phyloP scores from a whole-genome alignment of 2,113 vertebrate species.

The Chaetura pelagica region DNA sequence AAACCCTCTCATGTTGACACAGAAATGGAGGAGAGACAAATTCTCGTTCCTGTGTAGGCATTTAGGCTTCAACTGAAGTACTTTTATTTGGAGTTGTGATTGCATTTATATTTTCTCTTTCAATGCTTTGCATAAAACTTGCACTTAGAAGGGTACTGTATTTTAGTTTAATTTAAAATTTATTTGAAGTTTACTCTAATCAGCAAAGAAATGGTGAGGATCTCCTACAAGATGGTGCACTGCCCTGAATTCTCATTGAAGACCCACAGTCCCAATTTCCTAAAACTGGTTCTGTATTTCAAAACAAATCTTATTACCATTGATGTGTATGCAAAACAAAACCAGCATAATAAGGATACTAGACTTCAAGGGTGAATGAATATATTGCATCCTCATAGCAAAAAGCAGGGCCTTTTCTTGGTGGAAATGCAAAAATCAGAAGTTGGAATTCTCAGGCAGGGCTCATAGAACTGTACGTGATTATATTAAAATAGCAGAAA shows the following conservation, averaged over 20 bases:
- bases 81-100: slow-evolving; percentile 3
- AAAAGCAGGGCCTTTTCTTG: background rate
- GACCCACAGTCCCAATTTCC: background rate
- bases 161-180: slow-evolving; percentile 19
- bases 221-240: background rate
- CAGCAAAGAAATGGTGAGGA: background rate
- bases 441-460: background rate
- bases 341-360: background rate
- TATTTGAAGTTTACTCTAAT: background rate
- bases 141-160: background rate
- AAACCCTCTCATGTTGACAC: background rate
- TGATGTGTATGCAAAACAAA: background rate
- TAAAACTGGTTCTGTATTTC: background rate
- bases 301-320: background rate
- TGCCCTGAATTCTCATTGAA: background rate
- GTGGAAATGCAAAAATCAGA: accelerated
- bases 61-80: slow-evolving; percentile 15
- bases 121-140: slow-evolving; percentile 33
- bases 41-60: background rate
- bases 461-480: background rate
- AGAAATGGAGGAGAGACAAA: background rate
- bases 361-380: background rate
- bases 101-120: slow-evolving; percentile 34
- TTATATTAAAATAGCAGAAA: background rate
- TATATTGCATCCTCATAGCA: background rate